Evolutionary conservation across 2,113 vertebrate genomes (phyloP).

Genomic region (Anoura caudifer): DNA sequence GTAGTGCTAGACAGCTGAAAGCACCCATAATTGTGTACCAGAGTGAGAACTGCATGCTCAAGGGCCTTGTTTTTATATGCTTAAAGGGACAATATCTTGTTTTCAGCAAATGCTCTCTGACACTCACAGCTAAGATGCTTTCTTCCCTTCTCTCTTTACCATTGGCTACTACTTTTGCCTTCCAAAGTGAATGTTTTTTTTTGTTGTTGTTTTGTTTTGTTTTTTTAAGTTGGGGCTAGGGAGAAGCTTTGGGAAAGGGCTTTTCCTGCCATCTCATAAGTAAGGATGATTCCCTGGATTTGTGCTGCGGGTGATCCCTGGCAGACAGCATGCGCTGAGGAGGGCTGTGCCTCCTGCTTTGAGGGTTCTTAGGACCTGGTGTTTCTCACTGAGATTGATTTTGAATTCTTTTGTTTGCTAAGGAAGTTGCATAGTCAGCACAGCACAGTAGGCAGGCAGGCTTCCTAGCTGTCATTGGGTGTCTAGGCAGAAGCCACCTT

Average conservation of each 20-base stretch:
- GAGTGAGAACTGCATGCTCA: constrained; percentile 89
- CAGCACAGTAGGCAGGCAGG: not conserved
- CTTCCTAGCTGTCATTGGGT: not conserved
- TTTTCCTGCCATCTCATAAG: not conserved
- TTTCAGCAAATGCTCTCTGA: constrained; percentile 81
- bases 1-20: constrained; percentile 91
- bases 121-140: constrained; percentile 72
- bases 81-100: constrained; percentile 90
- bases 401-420: not conserved
- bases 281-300: not conserved
- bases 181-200: not conserved
- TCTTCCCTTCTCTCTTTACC: not conserved
- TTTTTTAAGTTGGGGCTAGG: not conserved
- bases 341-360: not conserved
- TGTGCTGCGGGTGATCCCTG: too few species aligned
- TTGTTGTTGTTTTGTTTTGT: not conserved
- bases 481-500: not conserved
- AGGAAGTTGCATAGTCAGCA: not conserved
- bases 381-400: not conserved
- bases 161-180: not conserved
- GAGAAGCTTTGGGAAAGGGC: not conserved
- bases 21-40: constrained; percentile 94
- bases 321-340: too few species aligned
- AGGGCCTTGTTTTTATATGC: constrained; percentile 93
- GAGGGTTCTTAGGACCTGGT: not conserved